These are phyloP conservation scores for Euura saliciscinereae DNA, from an alignment of 1,140 invertebrate genomes.

Conservation along the genomic window DNA sequence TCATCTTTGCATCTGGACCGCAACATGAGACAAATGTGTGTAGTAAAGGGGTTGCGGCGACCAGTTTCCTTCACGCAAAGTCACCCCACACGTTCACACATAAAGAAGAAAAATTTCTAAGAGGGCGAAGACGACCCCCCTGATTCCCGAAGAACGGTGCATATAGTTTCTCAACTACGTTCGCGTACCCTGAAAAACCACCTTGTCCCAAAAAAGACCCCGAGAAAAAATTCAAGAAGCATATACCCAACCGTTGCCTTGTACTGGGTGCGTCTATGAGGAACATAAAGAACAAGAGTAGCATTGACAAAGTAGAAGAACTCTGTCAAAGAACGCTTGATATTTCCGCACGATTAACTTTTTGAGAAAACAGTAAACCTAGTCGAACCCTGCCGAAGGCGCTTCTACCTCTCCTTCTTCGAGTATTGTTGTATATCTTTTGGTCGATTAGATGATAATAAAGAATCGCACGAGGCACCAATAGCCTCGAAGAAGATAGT, in stretches of 20 bases:
- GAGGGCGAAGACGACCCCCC: too few species aligned
- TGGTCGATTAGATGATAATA: conserved; percentile 1
- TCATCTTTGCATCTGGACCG: neutral
- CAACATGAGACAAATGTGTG: neutral
- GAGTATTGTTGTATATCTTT: neutral
- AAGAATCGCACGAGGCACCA: neutral
- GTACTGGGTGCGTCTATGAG: neutral
- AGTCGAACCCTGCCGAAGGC: too few species aligned
- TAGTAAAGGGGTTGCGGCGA: neutral
- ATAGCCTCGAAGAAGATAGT: too few species aligned
- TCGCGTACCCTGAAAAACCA: too few species aligned
- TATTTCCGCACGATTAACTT: neutral
- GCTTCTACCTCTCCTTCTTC: neutral
- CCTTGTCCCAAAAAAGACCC: too few species aligned
- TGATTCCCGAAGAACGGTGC: too few species aligned
- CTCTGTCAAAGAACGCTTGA: conserved; percentile 2
- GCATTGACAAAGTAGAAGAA: neutral
- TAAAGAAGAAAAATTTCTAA: too few species aligned
- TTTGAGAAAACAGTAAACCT: neutral
- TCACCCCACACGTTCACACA: neutral
- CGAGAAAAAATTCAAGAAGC: too few species aligned
- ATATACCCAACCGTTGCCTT: too few species aligned
- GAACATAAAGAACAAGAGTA: neutral
- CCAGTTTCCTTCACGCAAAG: neutral
- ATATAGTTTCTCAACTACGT: too few species aligned